phyloP scores from a whole-genome alignment of 2,888 invertebrate species.

The Chorisops tibialis region DNA sequence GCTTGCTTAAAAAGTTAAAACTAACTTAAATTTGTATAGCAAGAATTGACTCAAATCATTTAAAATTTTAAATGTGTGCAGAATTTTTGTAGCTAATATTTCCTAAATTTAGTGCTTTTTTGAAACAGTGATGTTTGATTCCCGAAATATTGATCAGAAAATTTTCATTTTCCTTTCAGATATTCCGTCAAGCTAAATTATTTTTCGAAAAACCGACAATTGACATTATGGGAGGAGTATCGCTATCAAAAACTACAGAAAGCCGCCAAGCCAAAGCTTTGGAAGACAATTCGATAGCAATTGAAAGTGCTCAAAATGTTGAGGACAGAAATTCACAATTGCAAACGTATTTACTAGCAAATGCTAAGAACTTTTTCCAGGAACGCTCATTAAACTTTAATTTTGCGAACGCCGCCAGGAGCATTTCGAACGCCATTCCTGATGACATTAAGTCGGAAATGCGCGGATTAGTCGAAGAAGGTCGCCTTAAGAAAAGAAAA shows the following conservation, averaged over 20 bases:
- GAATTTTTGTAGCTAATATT: no score
- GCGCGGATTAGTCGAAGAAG: slow-evolving; percentile 58
- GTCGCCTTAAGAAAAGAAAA: slow-evolving; percentile 57
- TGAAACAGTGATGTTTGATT: slow-evolving; percentile 15
- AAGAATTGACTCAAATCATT: no score
- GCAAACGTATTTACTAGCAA: slow-evolving; percentile 57
- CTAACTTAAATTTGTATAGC: no score
- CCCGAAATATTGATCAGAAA: not conserved
- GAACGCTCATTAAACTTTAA: slow-evolving; percentile 57
- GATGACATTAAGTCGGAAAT: slow-evolving; percentile 57
- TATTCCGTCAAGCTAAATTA: slow-evolving; percentile 58
- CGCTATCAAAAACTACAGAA: slow-evolving; percentile 48
- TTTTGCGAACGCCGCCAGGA: slow-evolving; percentile 52
- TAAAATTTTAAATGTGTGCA: no score
- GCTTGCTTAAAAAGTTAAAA: no score
- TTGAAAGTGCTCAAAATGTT: slow-evolving; percentile 55
- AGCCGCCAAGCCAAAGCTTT: slow-evolving; percentile 52
- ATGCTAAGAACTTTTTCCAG: slow-evolving; percentile 57
- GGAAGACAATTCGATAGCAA: slow-evolving; percentile 53
- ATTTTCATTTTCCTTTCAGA: slow-evolving; percentile 41
- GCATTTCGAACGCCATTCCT: slow-evolving; percentile 56
- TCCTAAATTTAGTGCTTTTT: no score
- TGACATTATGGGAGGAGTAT: slow-evolving; percentile 58
- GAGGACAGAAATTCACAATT: slow-evolving; percentile 57
- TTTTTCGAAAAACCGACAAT: slow-evolving; percentile 59